A percentile compares a stretch with the other conserved stretches of the same genome.
Conservation (phyloP, 2,113 vertebrate species). For the Pampusana beccarii region DNA sequence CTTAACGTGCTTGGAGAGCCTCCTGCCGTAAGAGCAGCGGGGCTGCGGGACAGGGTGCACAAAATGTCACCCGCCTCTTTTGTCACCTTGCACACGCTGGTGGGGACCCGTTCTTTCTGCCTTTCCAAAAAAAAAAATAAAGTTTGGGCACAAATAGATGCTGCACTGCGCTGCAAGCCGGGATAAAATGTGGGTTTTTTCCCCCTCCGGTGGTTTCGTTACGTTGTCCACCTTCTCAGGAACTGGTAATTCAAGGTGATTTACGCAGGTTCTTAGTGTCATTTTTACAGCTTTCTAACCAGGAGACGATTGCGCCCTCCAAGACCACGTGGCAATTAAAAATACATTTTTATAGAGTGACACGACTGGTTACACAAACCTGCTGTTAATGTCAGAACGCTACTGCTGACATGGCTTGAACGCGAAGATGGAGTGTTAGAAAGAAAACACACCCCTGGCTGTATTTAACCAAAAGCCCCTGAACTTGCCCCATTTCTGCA, state of each 20-base stretch:
- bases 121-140: neutral
- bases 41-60: neutral
- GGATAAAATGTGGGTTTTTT: neutral
- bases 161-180: neutral
- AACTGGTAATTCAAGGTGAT: neutral
- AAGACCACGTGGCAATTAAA: neutral
- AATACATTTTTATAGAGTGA: neutral
- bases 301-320: neutral
- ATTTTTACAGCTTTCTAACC: neutral
- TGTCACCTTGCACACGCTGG: neutral
- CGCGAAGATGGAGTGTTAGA: neutral
- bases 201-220: neutral
- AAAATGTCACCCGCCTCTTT: neutral
- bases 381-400: neutral
- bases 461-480: neutral
- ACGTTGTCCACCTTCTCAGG: neutral
- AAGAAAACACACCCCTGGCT: fast-evolving
- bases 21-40: neutral
- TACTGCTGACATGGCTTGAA: neutral
- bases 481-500: neutral
- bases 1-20: neutral
- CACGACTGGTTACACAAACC: neutral
- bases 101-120: neutral
- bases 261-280: neutral
- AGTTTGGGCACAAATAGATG: neutral